Percentiles rank a stretch among this genome's conserved stretches.
These are phyloP conservation scores for Asarcornis scutulata DNA, from an alignment of 2,113 vertebrate genomes.

Conservation along the genomic window DNA sequence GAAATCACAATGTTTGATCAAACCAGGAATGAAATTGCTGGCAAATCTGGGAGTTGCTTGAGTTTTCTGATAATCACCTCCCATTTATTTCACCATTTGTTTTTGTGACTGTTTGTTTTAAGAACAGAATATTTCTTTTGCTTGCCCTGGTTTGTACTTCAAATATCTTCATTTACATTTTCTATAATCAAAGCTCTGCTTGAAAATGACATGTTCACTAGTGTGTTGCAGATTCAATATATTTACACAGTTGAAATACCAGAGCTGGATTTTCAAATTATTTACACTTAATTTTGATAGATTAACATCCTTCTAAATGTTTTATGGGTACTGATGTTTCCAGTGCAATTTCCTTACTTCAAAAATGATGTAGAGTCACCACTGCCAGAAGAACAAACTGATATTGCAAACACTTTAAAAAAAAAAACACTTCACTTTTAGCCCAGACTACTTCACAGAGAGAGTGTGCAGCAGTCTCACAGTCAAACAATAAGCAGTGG, in stretches of 20 bases:
- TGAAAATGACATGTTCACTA: constrained; percentile 47
- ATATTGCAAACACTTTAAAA: neutral
- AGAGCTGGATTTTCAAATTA: constrained; percentile 36
- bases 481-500: neutral
- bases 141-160: constrained; percentile 9
- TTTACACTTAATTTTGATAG: constrained; percentile 45
- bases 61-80: neutral
- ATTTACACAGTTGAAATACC: constrained; percentile 48
- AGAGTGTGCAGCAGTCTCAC: neutral
- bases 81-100: neutral
- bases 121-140: constrained; percentile 9
- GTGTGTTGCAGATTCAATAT: constrained; percentile 41
- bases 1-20: neutral
- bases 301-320: constrained; percentile 63
- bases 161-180: constrained; percentile 54
- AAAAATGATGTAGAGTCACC: neutral
- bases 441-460: neutral
- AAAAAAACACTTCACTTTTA: neutral
- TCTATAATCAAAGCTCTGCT: constrained; percentile 34
- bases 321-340: constrained; percentile 42
- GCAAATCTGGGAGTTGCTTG: neutral
- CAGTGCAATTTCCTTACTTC: neutral
- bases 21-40: neutral
- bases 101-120: neutral
- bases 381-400: neutral